Evolutionary conservation across 1,140 invertebrate species (phyloP), one percentile per base, ranked within the genome.

Genomic region (Panulirus ornatus): DNA sequence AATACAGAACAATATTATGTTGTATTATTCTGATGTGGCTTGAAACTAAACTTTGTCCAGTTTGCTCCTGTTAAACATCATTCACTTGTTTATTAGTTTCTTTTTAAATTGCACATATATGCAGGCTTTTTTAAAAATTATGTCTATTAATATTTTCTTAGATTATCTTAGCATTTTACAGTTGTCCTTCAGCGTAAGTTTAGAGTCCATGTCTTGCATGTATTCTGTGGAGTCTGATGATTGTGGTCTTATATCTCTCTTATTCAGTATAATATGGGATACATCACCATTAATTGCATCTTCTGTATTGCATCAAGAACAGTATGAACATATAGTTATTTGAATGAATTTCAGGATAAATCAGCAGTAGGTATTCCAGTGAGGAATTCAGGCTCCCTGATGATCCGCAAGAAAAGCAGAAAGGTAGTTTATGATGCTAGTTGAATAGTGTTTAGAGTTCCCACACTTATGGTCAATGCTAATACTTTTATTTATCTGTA

Each of bases 321-420:
- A 82, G 34, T 14, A 82, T 58, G 27, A 82, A 34, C 3, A 79
- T 11, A 83, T 27, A 83, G 51, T 47, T 36, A 38, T 66, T 83
- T 83, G 66, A 83, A 36, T 83, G 81, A 66, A 83, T 83, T 83
- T 83, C 81, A 83, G 81, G 81, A 83, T 66, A 83, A 66, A 83
- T 63, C 81, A 38, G 81, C 81, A 66, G 81, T 83, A 83, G 81
- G 81, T 58, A 83, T 83, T 66, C 81, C 81, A 40, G 81, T 36
- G 38, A 34, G 22, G 81, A 83, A 83, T 40, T 66, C 34, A 66
- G 51, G 58, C 81, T 63, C 30, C 58, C 36, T 47, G 81, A 58
- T 38, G 81, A 83, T 19, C 11, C 38, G 22, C 81, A 66, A 27
- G 81, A 66, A 58, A 58, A 51, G 51, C 34, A 27, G 44, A 51